phyloP scores from a whole-genome alignment of 2,113 vertebrate genomes.

The Channa argus region DNA sequence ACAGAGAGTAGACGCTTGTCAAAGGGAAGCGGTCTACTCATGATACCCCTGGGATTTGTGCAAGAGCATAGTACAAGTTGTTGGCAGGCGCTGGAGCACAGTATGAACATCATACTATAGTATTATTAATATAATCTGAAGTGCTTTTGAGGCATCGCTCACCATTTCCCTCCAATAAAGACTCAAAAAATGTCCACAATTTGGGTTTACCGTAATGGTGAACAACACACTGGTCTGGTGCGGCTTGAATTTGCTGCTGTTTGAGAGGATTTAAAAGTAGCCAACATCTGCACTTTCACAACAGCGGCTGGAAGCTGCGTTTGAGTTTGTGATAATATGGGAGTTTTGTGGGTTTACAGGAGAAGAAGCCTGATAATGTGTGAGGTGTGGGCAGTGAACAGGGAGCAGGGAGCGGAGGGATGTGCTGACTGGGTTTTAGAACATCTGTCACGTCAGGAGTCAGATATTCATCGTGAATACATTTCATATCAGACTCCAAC shows the following conservation, averaged over 20 bases:
- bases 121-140: slow-evolving; percentile 48
- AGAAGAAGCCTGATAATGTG: slow-evolving; percentile 17
- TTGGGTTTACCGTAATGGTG: slow-evolving; percentile 19
- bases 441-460: slow-evolving; percentile 33
- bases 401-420: slow-evolving; percentile 5
- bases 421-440: slow-evolving; percentile 31
- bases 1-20: slow-evolving; percentile 26
- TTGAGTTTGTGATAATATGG: slow-evolving; percentile 17
- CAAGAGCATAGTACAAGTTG: slow-evolving; percentile 9
- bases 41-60: slow-evolving; percentile 39
- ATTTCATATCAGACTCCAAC: slow-evolving; percentile 9
- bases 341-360: slow-evolving; percentile 10
- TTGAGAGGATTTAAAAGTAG: slow-evolving; percentile 30
- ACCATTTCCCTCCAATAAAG: slow-evolving; percentile 18
- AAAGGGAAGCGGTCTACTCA: slow-evolving; percentile 28
- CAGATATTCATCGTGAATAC: slow-evolving; percentile 34
- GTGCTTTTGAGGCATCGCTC: slow-evolving; percentile 44
- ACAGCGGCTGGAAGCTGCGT: slow-evolving; percentile 16
- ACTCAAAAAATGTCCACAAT: slow-evolving; percentile 49
- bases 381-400: slow-evolving; percentile 3
- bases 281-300: slow-evolving; percentile 20
- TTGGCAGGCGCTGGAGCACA: slow-evolving; percentile 29
- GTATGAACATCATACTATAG: slow-evolving; percentile 18
- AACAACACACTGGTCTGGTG: slow-evolving; percentile 12
- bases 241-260: slow-evolving; percentile 23